These are phyloP conservation scores for Prosopocoilus inquinatus DNA, from an alignment of 2,888 invertebrate genomes.

Conservation along the genomic window DNA sequence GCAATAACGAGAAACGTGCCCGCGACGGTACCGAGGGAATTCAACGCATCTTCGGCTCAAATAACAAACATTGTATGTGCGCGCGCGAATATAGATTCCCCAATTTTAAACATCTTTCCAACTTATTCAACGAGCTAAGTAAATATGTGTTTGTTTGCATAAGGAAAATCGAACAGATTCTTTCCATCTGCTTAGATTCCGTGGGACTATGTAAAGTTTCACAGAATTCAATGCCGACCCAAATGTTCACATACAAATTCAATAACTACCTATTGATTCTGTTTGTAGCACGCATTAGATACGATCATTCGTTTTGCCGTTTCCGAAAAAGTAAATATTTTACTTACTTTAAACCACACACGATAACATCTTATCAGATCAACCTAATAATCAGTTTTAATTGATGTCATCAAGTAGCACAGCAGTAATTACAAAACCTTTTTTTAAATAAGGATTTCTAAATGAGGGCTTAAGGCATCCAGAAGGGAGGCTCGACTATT, in stretches of 20 bases:
- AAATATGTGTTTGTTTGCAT: slow-evolving; percentile 44
- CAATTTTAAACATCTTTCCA: slow-evolving; percentile 41
- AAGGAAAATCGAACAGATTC: slow-evolving; percentile 39
- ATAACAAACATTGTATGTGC: slow-evolving; percentile 40
- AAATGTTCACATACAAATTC: slow-evolving; percentile 7
- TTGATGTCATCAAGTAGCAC: no score
- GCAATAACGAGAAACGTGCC: slow-evolving; percentile 43
- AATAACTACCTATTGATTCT: slow-evolving; percentile 3
- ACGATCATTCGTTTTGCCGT: no score
- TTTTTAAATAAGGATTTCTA: no score
- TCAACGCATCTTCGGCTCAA: slow-evolving; percentile 41
- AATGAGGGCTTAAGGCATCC: no score
- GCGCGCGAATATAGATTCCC: slow-evolving; percentile 42
- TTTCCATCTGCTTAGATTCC: slow-evolving; percentile 28
- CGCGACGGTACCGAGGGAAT: slow-evolving; percentile 37
- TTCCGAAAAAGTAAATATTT: no score
- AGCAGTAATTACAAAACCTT: no score
- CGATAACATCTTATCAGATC: no score
- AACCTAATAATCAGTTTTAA: no score
- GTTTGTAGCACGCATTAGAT: slow-evolving; percentile 5
- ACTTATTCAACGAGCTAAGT: slow-evolving; percentile 41
- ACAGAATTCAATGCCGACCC: background rate
- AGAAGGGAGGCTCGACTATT: no score
- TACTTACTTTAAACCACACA: no score
- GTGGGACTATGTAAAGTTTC: slow-evolving; percentile 14